phyloP scores from a whole-genome alignment of 2,113 vertebrate genomes.

The Nipponia nippon region DNA sequence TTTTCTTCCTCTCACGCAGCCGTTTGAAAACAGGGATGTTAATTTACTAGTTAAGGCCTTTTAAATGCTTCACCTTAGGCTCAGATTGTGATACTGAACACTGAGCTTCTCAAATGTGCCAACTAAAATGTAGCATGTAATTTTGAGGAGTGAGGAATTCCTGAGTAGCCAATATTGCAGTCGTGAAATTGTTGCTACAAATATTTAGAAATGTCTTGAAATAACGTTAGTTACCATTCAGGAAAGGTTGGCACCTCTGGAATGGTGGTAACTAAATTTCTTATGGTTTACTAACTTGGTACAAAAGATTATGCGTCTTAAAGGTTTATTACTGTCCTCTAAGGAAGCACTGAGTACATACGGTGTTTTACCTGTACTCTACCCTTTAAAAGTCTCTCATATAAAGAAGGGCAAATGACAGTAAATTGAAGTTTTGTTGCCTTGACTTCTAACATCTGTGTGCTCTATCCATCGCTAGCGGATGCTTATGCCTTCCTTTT shows the following conservation, averaged over 20 bases:
- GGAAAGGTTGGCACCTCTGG: background rate
- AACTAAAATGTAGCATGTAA: background rate
- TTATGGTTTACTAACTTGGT: background rate
- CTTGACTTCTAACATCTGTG: background rate
- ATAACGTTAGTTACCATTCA: fast-evolving
- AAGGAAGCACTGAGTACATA: background rate
- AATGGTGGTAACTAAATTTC: background rate
- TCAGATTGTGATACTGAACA: background rate
- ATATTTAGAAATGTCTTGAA: background rate
- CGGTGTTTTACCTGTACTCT: background rate
- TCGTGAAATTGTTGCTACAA: background rate
- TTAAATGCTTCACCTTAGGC: background rate
- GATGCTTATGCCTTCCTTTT: background rate
- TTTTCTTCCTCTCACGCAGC: background rate
- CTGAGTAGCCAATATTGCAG: background rate
- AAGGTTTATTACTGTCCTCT: background rate
- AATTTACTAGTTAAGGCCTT: background rate
- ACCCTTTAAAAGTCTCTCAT: background rate
- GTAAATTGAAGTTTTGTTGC: background rate
- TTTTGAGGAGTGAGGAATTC: background rate
- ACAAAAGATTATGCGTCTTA: background rate
- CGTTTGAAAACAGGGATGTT: slow-evolving; percentile 11
- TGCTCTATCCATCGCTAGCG: background rate
- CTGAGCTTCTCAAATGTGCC: background rate
- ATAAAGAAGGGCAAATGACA: background rate